These are phyloP conservation scores for Piaya cayana DNA, from an alignment of 2,113 vertebrate species.

Conservation along the genomic window DNA sequence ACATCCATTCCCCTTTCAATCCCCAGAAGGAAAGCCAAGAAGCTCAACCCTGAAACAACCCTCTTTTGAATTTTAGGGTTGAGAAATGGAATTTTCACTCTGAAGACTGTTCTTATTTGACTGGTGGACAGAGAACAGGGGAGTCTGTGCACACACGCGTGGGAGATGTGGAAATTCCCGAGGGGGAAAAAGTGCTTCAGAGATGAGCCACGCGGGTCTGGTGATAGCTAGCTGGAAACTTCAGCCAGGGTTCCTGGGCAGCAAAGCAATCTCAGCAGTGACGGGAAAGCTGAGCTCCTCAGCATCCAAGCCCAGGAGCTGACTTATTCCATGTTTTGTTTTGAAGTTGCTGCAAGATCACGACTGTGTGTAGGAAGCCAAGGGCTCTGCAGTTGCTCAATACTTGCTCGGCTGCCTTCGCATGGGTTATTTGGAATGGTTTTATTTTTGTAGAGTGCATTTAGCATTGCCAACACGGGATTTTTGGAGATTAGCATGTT, in stretches of 20 bases:
- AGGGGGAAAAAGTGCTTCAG: neutral
- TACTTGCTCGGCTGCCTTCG: neutral
- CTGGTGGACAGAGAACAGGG: fast-evolving
- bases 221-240: neutral
- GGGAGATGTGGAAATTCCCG: neutral
- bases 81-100: neutral
- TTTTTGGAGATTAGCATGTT: neutral
- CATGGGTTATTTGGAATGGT: neutral
- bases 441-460: neutral
- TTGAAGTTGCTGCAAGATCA: neutral
- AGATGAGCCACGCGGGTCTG: neutral
- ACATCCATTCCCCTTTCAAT: neutral
- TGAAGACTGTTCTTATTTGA: neutral
- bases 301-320: neutral
- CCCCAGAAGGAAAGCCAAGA: neutral
- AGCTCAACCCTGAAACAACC: neutral
- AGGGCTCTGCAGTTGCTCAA: constrained; percentile 4
- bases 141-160: neutral
- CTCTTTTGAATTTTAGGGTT: neutral
- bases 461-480: neutral
- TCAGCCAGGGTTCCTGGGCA: neutral
- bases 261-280: neutral
- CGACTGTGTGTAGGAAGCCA: neutral
- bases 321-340: neutral
- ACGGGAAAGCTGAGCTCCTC: neutral